Percentiles rank a stretch among this genome's conserved stretches.
Evolutionary conservation across 2,797 vertebrate genomes (phyloP).

Genomic region (Cynopterus sphinx): DNA sequence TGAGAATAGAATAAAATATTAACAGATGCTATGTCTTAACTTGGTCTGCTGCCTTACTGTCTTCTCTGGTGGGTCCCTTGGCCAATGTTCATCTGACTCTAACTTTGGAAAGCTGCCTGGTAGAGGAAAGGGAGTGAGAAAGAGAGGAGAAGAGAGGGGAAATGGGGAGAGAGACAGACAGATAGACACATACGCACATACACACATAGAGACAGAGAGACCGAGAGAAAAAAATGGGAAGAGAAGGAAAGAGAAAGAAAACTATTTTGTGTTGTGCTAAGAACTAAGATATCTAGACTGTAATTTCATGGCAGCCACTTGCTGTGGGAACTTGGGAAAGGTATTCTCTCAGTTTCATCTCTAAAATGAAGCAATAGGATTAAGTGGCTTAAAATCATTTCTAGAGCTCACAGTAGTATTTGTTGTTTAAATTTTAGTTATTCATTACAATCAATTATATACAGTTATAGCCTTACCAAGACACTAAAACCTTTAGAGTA

Average conservation of each 20-base stretch:
- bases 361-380: neutral
- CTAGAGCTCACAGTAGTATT: neutral
- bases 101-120: neutral
- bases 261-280: neutral
- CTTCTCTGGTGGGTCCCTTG: neutral
- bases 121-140: neutral
- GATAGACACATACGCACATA: too few relatives aligned
- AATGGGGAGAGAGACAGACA: too few relatives aligned
- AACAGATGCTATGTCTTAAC: constrained; percentile 55
- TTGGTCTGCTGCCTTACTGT: neutral
- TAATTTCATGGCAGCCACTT: neutral
- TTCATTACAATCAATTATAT: neutral
- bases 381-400: neutral
- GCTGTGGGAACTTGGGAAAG: neutral
- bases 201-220: neutral
- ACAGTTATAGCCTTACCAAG: neutral
- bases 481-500: neutral
- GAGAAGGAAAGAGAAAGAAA: neutral
- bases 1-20: constrained; percentile 49
- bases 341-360: neutral
- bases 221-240: too few relatives aligned
- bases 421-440: neutral
- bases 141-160: neutral
- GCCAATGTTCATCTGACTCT: neutral
- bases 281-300: neutral